A percentile compares a stretch with the other conserved stretches of the same genome.
Conservation (phyloP, 2,888 invertebrate genomes). For the Lordiphosa fenestrarum region DNA sequence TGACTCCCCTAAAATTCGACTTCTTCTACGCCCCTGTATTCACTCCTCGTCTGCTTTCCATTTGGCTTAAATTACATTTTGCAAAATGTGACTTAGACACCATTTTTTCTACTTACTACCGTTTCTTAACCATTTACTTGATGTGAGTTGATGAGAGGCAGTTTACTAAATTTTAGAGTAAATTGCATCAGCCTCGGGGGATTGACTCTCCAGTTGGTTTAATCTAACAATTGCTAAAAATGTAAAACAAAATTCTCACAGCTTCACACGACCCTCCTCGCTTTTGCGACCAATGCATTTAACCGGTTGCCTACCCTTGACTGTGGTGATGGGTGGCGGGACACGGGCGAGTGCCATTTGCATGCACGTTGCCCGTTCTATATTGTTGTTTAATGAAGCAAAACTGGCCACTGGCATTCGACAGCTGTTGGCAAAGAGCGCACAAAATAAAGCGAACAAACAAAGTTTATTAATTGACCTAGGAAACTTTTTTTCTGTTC, state of each 20-base stretch:
- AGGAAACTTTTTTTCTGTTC: neutral
- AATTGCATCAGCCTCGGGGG: constrained; percentile 39
- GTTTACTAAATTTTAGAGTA: constrained; percentile 21
- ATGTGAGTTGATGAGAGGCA: constrained; percentile 18
- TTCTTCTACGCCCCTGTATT: neutral
- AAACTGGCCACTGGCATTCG: constrained; percentile 4
- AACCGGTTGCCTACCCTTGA: constrained; percentile 5
- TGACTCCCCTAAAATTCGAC: neutral
- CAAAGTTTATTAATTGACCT: constrained; percentile 21
- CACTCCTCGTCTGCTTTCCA: constrained; percentile 14
- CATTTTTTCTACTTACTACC: constrained; percentile 19
- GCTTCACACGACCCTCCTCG: too few species aligned
- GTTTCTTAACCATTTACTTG: constrained; percentile 20
- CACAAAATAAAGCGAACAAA: neutral
- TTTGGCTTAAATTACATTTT: constrained; percentile 46
- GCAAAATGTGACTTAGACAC: constrained; percentile 23
- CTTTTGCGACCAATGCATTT: too few species aligned
- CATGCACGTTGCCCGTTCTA: constrained; percentile 1
- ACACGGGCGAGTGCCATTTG: neutral
- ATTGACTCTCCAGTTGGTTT: too few species aligned
- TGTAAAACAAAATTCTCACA: too few species aligned
- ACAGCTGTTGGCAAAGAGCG: constrained; percentile 11
- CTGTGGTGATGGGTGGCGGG: neutral
- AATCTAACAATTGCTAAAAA: too few species aligned
- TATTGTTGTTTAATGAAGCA: constrained; percentile 11